phyloP scores from a whole-genome alignment of 2,113 vertebrate genomes.

The Cacatua alba region DNA sequence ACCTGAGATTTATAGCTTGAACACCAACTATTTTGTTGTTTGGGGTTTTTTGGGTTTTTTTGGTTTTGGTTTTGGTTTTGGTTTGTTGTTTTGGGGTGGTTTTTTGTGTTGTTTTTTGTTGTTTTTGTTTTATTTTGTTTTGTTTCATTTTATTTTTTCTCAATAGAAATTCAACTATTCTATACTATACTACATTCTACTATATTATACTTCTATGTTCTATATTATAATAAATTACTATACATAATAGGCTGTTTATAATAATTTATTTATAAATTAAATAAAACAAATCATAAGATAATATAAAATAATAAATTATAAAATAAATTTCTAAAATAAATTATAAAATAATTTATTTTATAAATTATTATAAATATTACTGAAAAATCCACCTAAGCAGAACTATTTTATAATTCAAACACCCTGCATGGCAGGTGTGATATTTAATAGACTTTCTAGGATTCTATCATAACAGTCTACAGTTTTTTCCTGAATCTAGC shows the following conservation, averaged over 20 bases:
- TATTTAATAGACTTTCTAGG: not conserved
- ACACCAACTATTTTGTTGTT: not conserved
- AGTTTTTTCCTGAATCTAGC: not conserved
- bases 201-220: no score
- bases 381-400: not conserved
- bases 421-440: not conserved
- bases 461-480: not conserved
- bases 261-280: no score
- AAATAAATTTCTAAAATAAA: no score
- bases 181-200: no score
- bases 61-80: no score
- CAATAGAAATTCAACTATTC: not conserved
- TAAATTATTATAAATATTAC: not conserved
- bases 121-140: not conserved
- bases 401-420: not conserved
- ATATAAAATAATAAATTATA: no score
- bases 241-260: no score
- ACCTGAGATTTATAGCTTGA: not conserved
- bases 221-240: no score
- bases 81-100: no score
- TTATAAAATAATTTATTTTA: no score
- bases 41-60: rapidly evolving
- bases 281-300: no score
- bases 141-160: not conserved
- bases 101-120: no score